phyloP scores from a whole-genome alignment of 2,888 invertebrate genomes.

The Maniola hyperantus region DNA sequence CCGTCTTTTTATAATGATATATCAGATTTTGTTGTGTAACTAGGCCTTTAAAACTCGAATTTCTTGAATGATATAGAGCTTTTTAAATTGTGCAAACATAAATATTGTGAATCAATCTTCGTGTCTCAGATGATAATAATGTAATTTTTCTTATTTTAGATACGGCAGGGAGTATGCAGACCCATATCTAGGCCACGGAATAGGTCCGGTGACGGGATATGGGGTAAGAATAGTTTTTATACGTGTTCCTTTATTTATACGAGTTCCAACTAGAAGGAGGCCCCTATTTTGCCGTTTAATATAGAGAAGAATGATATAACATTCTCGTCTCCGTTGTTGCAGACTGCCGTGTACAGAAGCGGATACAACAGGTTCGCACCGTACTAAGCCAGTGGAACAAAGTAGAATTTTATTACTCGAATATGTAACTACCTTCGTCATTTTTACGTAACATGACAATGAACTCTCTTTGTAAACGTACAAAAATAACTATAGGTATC shows the following conservation, averaged over 20 bases:
- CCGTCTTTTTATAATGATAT: too few species aligned
- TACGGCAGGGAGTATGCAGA: constrained; percentile 96
- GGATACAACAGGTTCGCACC: constrained; percentile 97
- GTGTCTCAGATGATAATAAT: neutral
- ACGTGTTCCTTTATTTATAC: too few species aligned
- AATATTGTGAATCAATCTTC: too few species aligned
- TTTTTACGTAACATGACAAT: constrained; percentile 79
- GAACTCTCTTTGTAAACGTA: constrained; percentile 82
- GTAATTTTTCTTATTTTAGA: constrained; percentile 71
- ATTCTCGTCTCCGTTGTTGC: constrained; percentile 48
- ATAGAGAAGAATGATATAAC: neutral
- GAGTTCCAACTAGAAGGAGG: too few species aligned
- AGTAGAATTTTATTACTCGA: constrained; percentile 71
- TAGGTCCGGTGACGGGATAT: constrained; percentile 98
- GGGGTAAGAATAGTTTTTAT: constrained; percentile 87
- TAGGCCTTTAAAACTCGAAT: too few species aligned
- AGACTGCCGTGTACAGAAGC: constrained; percentile 96
- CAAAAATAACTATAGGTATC: constrained; percentile 74
- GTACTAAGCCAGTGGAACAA: constrained; percentile 85
- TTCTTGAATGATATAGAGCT: too few species aligned
- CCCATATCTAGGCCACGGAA: constrained; percentile 96
- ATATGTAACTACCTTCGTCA: constrained; percentile 71
- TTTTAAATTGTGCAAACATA: too few species aligned
- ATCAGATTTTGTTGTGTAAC: too few species aligned
- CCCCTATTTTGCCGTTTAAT: neutral